A percentile compares a stretch with the other conserved stretches of the same genome.
Conservation (phyloP, 2,113 vertebrate genomes). For the Trogon melanurus region DNA sequence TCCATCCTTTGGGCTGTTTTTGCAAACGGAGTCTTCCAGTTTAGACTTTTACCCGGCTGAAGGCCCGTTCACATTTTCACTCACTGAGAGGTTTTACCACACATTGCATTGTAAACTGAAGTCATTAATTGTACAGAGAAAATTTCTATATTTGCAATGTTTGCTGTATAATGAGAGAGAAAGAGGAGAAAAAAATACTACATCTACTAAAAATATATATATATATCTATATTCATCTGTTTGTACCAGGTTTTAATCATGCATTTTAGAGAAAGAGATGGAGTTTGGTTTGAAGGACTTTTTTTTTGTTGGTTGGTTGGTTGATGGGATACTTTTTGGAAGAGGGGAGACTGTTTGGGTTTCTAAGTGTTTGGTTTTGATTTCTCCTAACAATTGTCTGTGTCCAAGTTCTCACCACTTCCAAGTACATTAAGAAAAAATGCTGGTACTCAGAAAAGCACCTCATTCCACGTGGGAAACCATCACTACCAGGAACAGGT, state of each 20-base stretch:
- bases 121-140: slow-evolving; percentile 90
- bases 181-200: slow-evolving; percentile 72
- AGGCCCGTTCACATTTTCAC: slow-evolving; percentile 72
- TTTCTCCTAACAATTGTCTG: slow-evolving; percentile 65
- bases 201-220: slow-evolving; percentile 78
- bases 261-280: slow-evolving; percentile 75
- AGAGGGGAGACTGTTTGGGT: neutral
- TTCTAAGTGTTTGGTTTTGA: slow-evolving; percentile 13
- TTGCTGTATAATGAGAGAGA: slow-evolving; percentile 88
- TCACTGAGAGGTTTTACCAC: slow-evolving; percentile 62
- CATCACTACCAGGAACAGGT: neutral
- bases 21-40: slow-evolving; percentile 75
- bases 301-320: slow-evolving; percentile 4
- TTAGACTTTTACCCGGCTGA: slow-evolving; percentile 67
- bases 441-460: slow-evolving; percentile 34
- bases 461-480: neutral
- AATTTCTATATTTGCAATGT: slow-evolving; percentile 96
- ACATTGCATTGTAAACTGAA: slow-evolving; percentile 61
- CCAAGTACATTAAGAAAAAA: slow-evolving; percentile 69
- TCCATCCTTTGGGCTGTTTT: slow-evolving; percentile 62
- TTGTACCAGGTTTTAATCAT: slow-evolving; percentile 85
- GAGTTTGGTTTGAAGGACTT: slow-evolving; percentile 45
- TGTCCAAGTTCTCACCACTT: slow-evolving; percentile 62
- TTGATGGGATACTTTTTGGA: neutral
- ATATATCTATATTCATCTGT: slow-evolving; percentile 75